Evolutionary conservation across 1,140 invertebrate genomes (phyloP), one percentile per base, ranked within the genome.

Genomic region (Macrobrachium nipponense): DNA sequence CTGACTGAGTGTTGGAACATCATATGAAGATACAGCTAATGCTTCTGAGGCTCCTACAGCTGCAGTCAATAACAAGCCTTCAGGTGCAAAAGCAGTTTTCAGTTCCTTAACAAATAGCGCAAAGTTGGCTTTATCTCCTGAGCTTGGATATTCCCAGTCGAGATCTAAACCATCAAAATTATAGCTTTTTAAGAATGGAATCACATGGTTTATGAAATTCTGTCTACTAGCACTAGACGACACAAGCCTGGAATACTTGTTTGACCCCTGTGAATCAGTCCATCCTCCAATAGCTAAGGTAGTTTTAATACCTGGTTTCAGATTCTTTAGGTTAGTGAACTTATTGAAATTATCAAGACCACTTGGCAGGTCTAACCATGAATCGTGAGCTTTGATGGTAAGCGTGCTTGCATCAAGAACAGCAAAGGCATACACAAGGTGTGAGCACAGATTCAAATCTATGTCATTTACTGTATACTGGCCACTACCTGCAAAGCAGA

Each of bases 161-260:
- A 97, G 91, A 90, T 97, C 96, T 2, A 97, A 91, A n/a, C 96
- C 96, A 90, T 97, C 96, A 83, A 97, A 97, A n/a, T 94, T 94
- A 88, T 96, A 95, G 72, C 95, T 94, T 78, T 94, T 94, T 6
- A 96, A 90, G 15, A 96, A 87, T 6, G 94, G 91, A 27, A 94
- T 92, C n/a, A 94, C 94, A 6, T 95, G 96, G 89, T 95, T 95
- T 59, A 96, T 94, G 90, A 97, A 97, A 3, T 94, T 93, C 0
- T 94, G 93, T 88, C 95, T 93, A 0, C 93, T 92, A 90, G 95
- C 94, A 18, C 93, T 92, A 7, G 94, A 94, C 91, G 96, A 95
- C 72, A 95, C 70, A 43, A 87, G 72, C 14, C 60, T 23, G 18
- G 78, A 88, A 68, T 86, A 88, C n/a, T 86, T 88, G 27, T 23